phyloP scores from a whole-genome alignment of 1,140 invertebrate species.

The Cepaea nemoralis region DNA sequence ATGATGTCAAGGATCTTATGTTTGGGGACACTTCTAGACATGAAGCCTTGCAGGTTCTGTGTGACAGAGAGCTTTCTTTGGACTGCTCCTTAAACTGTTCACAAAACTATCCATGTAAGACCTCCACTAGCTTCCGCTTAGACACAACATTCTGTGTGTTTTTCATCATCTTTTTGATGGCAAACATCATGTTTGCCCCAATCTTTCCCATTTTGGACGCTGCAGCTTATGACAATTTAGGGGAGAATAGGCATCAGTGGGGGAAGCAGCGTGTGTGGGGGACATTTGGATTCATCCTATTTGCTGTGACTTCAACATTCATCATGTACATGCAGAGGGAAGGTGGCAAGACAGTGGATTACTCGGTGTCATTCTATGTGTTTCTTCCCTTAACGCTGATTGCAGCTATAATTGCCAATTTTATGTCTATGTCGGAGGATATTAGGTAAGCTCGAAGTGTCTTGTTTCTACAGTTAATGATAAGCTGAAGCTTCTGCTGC shows the following conservation, averaged over 20 bases:
- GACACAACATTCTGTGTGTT: constrained; percentile 42
- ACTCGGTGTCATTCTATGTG: constrained; percentile 58
- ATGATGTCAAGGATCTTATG: constrained; percentile 55
- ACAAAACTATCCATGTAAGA: constrained; percentile 29
- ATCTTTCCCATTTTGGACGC: constrained; percentile 45
- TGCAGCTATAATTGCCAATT: constrained; percentile 49
- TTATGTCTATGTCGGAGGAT: constrained; percentile 50
- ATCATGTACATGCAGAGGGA: constrained; percentile 56
- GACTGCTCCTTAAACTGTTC: constrained; percentile 54
- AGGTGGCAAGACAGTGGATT: constrained; percentile 47
- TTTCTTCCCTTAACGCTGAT: constrained; percentile 52
- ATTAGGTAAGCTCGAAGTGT: constrained; percentile 41
- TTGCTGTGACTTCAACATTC: constrained; percentile 59
- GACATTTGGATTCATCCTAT: constrained; percentile 45
- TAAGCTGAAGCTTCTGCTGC: no score
- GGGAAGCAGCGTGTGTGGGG: constrained; percentile 44
- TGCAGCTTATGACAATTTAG: constrained; percentile 40
- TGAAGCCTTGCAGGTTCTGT: constrained; percentile 55
- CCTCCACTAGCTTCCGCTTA: constrained; percentile 16
- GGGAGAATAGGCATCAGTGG: constrained; percentile 35
- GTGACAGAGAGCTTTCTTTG: constrained; percentile 50
- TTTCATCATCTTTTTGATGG: constrained; percentile 45
- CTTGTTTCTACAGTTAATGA: not conserved
- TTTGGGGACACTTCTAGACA: constrained; percentile 30
- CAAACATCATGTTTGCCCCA: constrained; percentile 41